phyloP scores from a whole-genome alignment of 2,797 vertebrate species.

The Sebastes kiyomatsui region DNA sequence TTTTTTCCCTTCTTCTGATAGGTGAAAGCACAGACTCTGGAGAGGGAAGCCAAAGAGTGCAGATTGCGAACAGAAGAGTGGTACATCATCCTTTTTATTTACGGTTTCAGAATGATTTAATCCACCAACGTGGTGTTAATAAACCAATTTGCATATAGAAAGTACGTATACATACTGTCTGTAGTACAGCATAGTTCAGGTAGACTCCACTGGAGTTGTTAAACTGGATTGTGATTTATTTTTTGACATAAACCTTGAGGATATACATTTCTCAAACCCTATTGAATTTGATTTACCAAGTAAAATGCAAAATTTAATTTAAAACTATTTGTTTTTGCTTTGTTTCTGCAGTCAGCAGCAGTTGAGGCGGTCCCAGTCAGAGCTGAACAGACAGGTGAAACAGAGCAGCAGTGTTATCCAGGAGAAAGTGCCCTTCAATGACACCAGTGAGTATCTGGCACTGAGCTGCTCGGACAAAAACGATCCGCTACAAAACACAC shows the following conservation, averaged over 20 bases:
- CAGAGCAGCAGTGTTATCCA: slow-evolving; percentile 94
- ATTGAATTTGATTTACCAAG: background rate
- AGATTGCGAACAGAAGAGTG: slow-evolving; percentile 94
- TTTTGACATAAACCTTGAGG: background rate
- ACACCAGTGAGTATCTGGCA: slow-evolving; percentile 90
- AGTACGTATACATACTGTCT: background rate
- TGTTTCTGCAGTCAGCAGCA: slow-evolving; percentile 90
- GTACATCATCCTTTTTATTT: slow-evolving; percentile 72
- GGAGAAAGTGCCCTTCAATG: slow-evolving; percentile 99
- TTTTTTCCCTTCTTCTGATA: slow-evolving; percentile 53
- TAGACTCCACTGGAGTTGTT: background rate
- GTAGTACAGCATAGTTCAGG: background rate
- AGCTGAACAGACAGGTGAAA: slow-evolving; percentile 93
- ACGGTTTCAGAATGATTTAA: slow-evolving; percentile 1
- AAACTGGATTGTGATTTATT: background rate
- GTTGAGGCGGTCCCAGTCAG: slow-evolving; percentile 92
- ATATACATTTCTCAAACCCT: background rate
- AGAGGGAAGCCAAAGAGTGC: slow-evolving; percentile 95
- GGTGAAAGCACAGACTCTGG: slow-evolving; percentile 93
- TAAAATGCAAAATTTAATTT: background rate
- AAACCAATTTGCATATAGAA: background rate
- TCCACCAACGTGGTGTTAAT: background rate
- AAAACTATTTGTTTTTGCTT: background rate
- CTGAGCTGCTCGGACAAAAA: background rate
- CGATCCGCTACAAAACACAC: background rate